Conservation (phyloP, 2,113 vertebrate genomes). For the Calyptomena viridis region DNA sequence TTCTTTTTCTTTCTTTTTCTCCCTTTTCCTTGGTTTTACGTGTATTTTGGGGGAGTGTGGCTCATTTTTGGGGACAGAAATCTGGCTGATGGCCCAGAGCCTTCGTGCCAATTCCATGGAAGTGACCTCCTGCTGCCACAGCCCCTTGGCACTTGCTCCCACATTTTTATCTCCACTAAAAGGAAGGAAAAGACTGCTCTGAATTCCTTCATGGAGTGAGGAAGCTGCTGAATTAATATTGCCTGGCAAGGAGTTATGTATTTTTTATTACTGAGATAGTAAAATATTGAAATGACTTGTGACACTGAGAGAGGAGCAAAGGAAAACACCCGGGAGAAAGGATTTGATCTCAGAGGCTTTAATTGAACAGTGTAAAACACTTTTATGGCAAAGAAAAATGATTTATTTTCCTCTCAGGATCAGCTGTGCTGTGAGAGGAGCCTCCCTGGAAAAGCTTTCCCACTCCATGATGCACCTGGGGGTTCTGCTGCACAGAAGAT, state of each 20-base stretch:
- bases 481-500: neutral
- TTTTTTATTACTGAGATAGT: conserved; percentile 61
- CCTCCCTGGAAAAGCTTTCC: neutral
- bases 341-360: conserved; percentile 19
- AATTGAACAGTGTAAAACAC: conserved; percentile 20
- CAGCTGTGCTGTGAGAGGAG: neutral
- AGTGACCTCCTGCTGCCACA: neutral
- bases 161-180: neutral
- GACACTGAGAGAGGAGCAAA: conserved; percentile 5
- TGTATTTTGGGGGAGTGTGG: neutral
- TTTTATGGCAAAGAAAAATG: conserved; percentile 19
- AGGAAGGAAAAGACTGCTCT: neutral
- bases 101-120: neutral
- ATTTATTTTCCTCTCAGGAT: conserved; percentile 19
- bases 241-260: conserved; percentile 6
- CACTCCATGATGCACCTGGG: neutral
- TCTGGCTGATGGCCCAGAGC: neutral
- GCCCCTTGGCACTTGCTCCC: neutral
- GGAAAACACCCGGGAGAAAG: conserved; percentile 49
- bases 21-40: neutral
- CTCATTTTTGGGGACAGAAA: neutral
- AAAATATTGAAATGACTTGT: conserved; percentile 65
- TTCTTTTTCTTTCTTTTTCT: neutral
- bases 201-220: neutral
- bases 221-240: neutral